Evolutionary conservation across 2,797 vertebrate genomes (phyloP), one percentile per base, ranked within the genome.

Genomic region (Bradypodion pumilum): DNA sequence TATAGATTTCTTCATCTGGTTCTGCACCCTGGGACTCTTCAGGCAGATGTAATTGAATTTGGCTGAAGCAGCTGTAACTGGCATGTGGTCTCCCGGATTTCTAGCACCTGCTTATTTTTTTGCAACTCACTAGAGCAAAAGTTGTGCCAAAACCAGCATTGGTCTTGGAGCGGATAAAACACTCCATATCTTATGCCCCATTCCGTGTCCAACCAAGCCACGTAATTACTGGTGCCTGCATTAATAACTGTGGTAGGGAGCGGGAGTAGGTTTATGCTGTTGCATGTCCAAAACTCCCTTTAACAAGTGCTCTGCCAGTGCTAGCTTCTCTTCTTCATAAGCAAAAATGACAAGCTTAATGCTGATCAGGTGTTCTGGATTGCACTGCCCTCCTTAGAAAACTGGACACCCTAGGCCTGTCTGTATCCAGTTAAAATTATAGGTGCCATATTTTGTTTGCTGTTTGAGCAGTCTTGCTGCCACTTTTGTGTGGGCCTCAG

Each of bases 51-150:
- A 96, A 95, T 92, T 94, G 95, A 95, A 95, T 95, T 91, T 82
- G 91, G 94, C 94, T 94, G 95, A 95, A 94, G 94, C 95, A 96
- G 95, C 95, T 96, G 95, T 95, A 95, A 88, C 94, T 96, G 93
- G 95, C 95, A 94, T 96, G 96, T 91, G 90, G 94, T 94, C 92
- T 92, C 91, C 95, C 91, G 90, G 94, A 95, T 95, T 96, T 94
- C 94, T 93, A 95, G 92, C 94, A 96, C 95, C 95, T 96, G 95
- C 94, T 95, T 91, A 89, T 93, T 91, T 92, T 80, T 90, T 91
- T 92, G 89, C 89, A 94, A 93, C 92, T 94, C 93, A 85, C 94
- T 94, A 78, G 84, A 94, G 93, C 93, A 90, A 93, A 90, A 92
- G 85, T 86, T 90, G 88, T 94, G 94, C 95, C 94, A 96, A 95